These are phyloP conservation scores for Muscicapa comitata DNA, from an alignment of 2,797 vertebrate species.

Conservation along the genomic window DNA sequence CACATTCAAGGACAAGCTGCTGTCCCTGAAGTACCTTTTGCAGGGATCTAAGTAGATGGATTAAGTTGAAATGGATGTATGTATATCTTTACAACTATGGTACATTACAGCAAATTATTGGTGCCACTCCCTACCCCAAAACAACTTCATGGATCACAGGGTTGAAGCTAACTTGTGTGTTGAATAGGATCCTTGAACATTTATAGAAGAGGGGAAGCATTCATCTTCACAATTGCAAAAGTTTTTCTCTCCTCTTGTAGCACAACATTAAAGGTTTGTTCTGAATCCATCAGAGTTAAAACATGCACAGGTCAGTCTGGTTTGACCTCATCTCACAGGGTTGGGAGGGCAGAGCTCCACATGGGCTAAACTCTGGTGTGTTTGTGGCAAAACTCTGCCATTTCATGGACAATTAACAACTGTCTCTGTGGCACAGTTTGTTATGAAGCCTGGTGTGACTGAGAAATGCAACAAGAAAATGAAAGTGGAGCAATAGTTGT, in stretches of 20 bases:
- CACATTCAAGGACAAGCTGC: not conserved
- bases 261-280: not conserved
- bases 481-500: not conserved
- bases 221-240: not conserved
- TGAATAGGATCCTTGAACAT: not conserved
- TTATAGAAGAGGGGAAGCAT: not conserved
- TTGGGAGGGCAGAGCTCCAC: not conserved
- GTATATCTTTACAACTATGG: not conserved
- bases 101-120: not conserved
- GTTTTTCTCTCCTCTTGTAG: not conserved
- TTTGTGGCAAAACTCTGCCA: not conserved
- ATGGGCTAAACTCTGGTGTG: not conserved
- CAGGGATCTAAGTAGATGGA: not conserved
- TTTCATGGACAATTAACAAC: not conserved
- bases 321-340: not conserved
- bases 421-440: not conserved
- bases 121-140: rapidly evolving
- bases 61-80: not conserved
- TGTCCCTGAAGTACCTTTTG: not conserved
- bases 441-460: not conserved
- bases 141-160: not conserved
- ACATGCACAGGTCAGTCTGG: not conserved
- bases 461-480: not conserved
- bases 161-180: not conserved
- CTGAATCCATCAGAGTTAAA: not conserved